Base-by-base conservation (phyloP, 2,888 invertebrate species). In the Abscondita cerata region DNA sequence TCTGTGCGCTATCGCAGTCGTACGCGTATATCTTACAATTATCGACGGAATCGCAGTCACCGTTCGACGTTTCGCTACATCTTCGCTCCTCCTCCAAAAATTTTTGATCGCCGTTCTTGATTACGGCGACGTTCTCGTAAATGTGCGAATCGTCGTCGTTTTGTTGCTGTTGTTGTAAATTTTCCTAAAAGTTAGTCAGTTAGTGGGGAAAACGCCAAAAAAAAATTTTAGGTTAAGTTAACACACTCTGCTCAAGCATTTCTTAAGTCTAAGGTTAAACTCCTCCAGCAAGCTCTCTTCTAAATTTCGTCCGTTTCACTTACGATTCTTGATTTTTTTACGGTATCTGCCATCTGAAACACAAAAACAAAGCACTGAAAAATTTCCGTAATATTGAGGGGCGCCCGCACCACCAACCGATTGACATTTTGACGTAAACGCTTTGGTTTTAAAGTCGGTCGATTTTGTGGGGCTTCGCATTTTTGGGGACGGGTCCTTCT, bases 281-380 rank as follows among this genome's bases (percentile, higher is more conserved):
- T 81, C 81, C 73, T 80, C 79, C 73, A 80, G 77, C 68, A 81
- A 74, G 63, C 77, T 73, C 68, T 80, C 80, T 71, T 80, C 80
- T 50, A 81, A 71, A 66, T 80, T 68, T 78, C 76, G 50, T 77
- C 76, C 6, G 68, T 68, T 57, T 78, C 79, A 80, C 79, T 80
- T 81, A 81, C 80, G 70, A 81, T 81, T 76, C 80, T 75, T 52
- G 80, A 80, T 68, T 80, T 80, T 68, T 80, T 81, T 68, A 80
- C 80, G 20, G 80, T 80, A 57, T 81, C 81, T 41, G 80, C 80
- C 81, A 81, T 81, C 79, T 79, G 76, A 13, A 78, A 78, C 54
- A 66, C 68, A 69, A 25, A 25, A n/a, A n/a, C n/a, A n/a, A n/a
- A n/a, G n/a, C n/a, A n/a, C n/a, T n/a, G n/a, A n/a, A n/a, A n/a